Conservation (phyloP, 2,797 vertebrate species). For the Sebastiscus albofasciatus region DNA sequence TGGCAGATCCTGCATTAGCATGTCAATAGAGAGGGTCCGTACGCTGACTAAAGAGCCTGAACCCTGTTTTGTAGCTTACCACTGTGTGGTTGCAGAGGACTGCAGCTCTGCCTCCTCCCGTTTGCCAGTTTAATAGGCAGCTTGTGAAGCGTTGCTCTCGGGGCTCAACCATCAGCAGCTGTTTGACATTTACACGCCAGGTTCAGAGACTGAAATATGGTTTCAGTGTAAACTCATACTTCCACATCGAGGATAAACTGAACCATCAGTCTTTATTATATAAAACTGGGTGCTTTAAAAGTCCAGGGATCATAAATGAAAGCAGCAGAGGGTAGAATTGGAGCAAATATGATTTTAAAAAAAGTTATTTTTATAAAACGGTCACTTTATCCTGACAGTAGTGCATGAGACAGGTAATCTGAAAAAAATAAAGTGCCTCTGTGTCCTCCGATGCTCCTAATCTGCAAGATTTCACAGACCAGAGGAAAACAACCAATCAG, state of each 20-base stretch:
- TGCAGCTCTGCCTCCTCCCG: conserved; percentile 26
- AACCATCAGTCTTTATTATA: background rate
- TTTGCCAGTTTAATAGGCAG: conserved; percentile 44
- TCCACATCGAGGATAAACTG: background rate
- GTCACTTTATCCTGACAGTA: no score
- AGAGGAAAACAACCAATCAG: no score
- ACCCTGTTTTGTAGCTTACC: conserved; percentile 34
- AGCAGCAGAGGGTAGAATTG: no score
- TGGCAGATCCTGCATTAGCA: conserved; percentile 80
- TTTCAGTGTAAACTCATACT: conserved; percentile 12
- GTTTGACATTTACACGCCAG: conserved; percentile 45
- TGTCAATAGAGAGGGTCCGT: conserved; percentile 77
- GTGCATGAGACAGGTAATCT: no score
- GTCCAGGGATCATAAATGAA: background rate
- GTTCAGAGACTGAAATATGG: conserved; percentile 13
- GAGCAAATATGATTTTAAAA: no score
- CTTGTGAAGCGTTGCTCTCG: conserved; percentile 33
- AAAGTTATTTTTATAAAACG: no score
- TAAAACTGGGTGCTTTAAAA: conserved; percentile 18
- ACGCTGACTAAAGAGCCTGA: conserved; percentile 37
- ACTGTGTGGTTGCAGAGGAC: conserved; percentile 42
- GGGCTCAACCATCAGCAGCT: conserved; percentile 50
- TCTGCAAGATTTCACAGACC: background rate
- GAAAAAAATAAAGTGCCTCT: fast-evolving
- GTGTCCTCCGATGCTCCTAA: no score